Evolutionary conservation across 2,113 vertebrate genomes (phyloP), one percentile per base, ranked within the genome.

Genomic region (Dicrurus megarhynchus): DNA sequence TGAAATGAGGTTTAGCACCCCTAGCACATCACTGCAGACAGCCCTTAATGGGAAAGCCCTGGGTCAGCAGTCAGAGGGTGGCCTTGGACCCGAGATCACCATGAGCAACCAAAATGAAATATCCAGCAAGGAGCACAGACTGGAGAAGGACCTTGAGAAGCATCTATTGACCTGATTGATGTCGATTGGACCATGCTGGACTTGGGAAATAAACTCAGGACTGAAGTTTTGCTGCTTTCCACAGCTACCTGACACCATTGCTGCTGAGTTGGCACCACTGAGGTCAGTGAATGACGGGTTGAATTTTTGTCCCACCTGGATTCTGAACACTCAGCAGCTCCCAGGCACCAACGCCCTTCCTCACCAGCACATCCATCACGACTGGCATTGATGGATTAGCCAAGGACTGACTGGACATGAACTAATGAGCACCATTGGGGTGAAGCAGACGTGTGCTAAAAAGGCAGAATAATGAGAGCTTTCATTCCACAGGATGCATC

Each of bases 271-370:
- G 42, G 75, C 93, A 88, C n/a, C 9, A 9, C 64, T 61, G 61
- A 89, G 24, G n/a, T 46, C 87, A 74, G 18, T 94, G 75, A 95
- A 49, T 52, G 75, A 92, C 67, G 85, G 50, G 67, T 10, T 92
- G 55, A 55, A 91, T 86, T 95, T 83, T 89, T 88, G 78, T 87
- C 90, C 44, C 76, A 95, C 93, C 76, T 92, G 85, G 33, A 74
- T 96, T 95, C 84, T 91, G 92, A 97, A 60, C 75, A 67, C 71
- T 96, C 92, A 93, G 92, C 92, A 95, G 63, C 78, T 90, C 71
- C 13, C 71, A 83, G 75, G 56, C 78, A 83, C 79, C 71, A 78
- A 57, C 20, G 0, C 79, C 71, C 83, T 90, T 92, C 85, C 92
- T 71, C 90, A 37, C 60, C 35, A 60, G 55, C 79, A 86, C 68